Base-by-base conservation (phyloP, 2,888 invertebrate genomes). In the Steromphala cineraria region DNA sequence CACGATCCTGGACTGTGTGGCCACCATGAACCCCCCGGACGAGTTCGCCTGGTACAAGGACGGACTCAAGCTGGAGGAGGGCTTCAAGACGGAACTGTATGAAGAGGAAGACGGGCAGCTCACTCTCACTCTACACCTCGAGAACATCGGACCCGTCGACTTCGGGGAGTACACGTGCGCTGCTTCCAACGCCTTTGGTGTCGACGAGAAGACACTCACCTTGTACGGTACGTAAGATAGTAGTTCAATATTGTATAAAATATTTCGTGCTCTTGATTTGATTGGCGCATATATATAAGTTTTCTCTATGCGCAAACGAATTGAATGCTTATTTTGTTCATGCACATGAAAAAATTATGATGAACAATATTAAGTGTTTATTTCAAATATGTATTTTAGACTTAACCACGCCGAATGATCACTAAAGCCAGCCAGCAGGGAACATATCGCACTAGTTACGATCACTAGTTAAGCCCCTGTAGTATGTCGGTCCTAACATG, bases 1-100 rank as follows among this genome's bases (percentile, higher is more conserved):
- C 40, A 87, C 87, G 31, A 87, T 88, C 67, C 83, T 88, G 62
- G 87, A 88, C 46, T 88, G 88, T 74, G 46, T 77, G 62, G 85
- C 88, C 40, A 84, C 85, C 7, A 87, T 87, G 19, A 84, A 81
- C 62, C 88, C 88, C 7, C 85, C 84, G 13, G 82, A 80, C 0
- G 67, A 67, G 52, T 87, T 85, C 78, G 83, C 82, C 75, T 88
- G 88, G 88, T 71, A 75, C 8, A 79, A 80, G 67, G 55, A 85
- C 28, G 81, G 36, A 19, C 31, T 71, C 5, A 36, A 71, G 31
- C 36, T 36, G 19, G 71, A 40, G 71, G 31, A 13, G 4, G 19
- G 40, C 15, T 71, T 36, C 71, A 71, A 36, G 19, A 31, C 28
- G 19, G 71, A 71, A 7, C 17, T 71, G 71, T 71, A 31, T n/a